Conservation (phyloP, 2,888 invertebrate species). For the Yponomeuta evonymella region DNA sequence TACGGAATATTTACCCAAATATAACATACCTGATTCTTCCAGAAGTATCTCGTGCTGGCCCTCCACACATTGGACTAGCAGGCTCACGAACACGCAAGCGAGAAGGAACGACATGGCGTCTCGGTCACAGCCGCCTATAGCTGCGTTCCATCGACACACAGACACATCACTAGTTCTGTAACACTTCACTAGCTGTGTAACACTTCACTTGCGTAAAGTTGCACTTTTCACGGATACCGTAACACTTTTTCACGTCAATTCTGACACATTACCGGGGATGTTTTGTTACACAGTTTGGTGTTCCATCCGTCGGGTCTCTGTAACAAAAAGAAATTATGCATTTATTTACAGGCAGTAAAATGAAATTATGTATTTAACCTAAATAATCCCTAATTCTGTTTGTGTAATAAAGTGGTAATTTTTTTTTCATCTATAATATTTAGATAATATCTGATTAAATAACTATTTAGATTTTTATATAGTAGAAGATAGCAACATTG, state of each 20-base stretch:
- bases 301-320: neutral
- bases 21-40: slow-evolving; percentile 60
- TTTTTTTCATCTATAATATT: no score
- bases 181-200: neutral
- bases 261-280: no score
- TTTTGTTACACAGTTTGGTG: neutral
- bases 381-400: no score
- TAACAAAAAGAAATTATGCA: neutral
- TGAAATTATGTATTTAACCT: no score
- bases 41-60: slow-evolving; percentile 60
- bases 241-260: no score
- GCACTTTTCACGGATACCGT: neutral
- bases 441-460: no score
- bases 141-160: neutral
- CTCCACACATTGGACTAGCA: slow-evolving; percentile 50
- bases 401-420: no score
- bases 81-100: slow-evolving; percentile 40
- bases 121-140: neutral
- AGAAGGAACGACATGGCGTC: slow-evolving; percentile 21
- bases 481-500: no score
- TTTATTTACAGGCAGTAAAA: no score
- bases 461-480: no score
- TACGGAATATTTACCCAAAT: neutral
- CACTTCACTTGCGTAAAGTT: neutral
- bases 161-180: slow-evolving; percentile 30